These are phyloP conservation scores for Plusia festucae DNA, from an alignment of 2,888 invertebrate genomes.

Conservation along the genomic window DNA sequence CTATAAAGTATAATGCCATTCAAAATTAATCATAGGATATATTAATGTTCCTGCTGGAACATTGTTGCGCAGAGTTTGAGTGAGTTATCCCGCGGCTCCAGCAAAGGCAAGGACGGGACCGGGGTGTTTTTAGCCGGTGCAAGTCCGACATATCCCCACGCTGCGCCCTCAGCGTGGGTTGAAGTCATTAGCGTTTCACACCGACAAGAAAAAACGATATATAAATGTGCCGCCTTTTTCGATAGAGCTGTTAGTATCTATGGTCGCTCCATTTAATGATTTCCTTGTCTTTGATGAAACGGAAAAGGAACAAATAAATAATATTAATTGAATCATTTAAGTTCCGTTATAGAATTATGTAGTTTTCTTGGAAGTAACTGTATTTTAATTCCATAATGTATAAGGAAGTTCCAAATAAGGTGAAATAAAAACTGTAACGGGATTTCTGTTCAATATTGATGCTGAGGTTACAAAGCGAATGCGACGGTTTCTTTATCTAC, in stretches of 20 bases:
- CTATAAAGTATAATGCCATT: not conserved
- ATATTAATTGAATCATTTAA: slow-evolving; percentile 12
- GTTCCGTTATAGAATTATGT: slow-evolving; percentile 16
- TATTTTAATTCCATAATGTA: not conserved
- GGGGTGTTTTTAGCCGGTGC: no score
- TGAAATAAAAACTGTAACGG: not conserved
- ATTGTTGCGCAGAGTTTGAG: no score
- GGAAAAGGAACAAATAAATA: slow-evolving; percentile 10
- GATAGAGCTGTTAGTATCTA: slow-evolving; percentile 7
- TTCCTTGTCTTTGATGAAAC: slow-evolving; percentile 45
- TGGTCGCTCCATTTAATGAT: slow-evolving; percentile 32
- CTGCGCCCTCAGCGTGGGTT: no score
- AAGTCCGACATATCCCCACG: no score
- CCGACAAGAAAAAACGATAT: no score
- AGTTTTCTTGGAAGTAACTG: not conserved
- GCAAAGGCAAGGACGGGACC: no score
- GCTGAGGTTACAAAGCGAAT: no score
- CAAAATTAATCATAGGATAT: slow-evolving; percentile 9
- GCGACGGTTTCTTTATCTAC: no score
- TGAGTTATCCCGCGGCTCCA: no score
- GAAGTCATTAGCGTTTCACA: no score
- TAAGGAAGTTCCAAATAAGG: not conserved
- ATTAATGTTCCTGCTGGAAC: no score
- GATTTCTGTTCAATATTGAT: not conserved
- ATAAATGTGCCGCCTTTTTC: slow-evolving; percentile 12